Evolutionary conservation across 2,797 vertebrate genomes (phyloP).

Genomic region (Leptatherina wallacei): DNA sequence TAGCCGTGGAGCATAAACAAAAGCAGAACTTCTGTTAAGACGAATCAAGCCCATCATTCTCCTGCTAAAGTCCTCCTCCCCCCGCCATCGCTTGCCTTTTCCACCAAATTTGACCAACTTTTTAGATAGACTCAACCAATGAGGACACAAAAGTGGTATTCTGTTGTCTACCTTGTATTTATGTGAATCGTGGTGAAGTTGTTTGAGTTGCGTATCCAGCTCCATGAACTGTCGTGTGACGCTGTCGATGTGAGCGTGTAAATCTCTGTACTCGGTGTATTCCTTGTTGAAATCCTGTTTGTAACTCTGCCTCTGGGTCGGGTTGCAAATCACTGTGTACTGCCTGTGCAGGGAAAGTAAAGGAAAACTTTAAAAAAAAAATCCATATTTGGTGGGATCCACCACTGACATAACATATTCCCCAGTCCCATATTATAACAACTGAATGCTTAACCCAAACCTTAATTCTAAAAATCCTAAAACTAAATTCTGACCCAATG

Average conservation of each 20-base stretch:
- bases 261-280: constrained; percentile 90
- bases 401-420: not conserved
- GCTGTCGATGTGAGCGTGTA: constrained; percentile 90
- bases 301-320: constrained; percentile 89
- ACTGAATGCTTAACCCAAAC: not conserved
- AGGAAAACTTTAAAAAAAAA: not conserved
- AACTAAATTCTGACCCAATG: not conserved
- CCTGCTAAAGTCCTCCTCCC: too few species aligned
- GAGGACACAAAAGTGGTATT: not conserved
- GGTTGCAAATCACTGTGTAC: constrained; percentile 84
- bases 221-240: constrained; percentile 90
- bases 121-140: not conserved
- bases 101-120: too few species aligned
- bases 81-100: too few species aligned
- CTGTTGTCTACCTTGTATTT: constrained; percentile 88
- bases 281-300: constrained; percentile 94
- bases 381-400: not conserved
- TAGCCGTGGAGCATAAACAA: too few species aligned
- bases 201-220: constrained; percentile 88
- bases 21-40: too few species aligned
- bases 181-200: constrained; percentile 85
- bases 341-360: constrained; percentile 75
- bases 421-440: not conserved
- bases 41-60: too few species aligned
- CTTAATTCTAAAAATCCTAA: too few species aligned